These are phyloP conservation scores for Iselma pallidipennis DNA, from an alignment of 2,888 invertebrate genomes.

Conservation along the genomic window DNA sequence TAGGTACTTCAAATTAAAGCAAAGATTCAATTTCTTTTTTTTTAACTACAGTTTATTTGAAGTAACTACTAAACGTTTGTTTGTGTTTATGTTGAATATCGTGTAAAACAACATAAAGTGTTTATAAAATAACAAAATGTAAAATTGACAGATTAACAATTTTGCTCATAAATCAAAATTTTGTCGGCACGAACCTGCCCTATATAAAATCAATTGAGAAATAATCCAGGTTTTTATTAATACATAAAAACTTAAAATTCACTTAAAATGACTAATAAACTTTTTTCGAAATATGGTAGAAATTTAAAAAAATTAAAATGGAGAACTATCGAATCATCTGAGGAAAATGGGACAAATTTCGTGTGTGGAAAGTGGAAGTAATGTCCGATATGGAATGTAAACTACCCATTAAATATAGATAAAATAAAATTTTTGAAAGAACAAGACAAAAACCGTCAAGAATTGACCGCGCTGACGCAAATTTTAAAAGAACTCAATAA, in stretches of 20 bases:
- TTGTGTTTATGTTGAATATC: slow-evolving; percentile 1
- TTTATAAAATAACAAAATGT: slow-evolving; percentile 1
- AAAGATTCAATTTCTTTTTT: neutral
- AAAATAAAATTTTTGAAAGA: too few species aligned
- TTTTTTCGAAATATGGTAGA: too few species aligned
- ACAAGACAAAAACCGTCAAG: too few species aligned
- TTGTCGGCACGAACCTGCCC: neutral
- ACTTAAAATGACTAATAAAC: too few species aligned
- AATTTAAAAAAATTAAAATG: too few species aligned
- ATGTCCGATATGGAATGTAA: too few species aligned
- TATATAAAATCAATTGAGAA: neutral
- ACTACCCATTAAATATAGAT: too few species aligned
- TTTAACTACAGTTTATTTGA: neutral
- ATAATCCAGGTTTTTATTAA: neutral
- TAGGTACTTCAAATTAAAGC: neutral
- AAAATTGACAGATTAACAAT: neutral
- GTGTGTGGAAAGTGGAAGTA: too few species aligned
- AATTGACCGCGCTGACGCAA: neutral
- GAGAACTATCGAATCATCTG: too few species aligned
- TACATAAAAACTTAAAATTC: too few species aligned
- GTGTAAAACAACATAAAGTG: neutral
- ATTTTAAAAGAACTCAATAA: neutral
- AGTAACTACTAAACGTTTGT: neutral
- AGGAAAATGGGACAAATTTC: too few species aligned
- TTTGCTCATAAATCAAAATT: neutral